A percentile compares a stretch with the other conserved stretches of the same genome.
These are phyloP conservation scores for Guaruba guarouba DNA, from an alignment of 2,113 vertebrate genomes.

Conservation along the genomic window DNA sequence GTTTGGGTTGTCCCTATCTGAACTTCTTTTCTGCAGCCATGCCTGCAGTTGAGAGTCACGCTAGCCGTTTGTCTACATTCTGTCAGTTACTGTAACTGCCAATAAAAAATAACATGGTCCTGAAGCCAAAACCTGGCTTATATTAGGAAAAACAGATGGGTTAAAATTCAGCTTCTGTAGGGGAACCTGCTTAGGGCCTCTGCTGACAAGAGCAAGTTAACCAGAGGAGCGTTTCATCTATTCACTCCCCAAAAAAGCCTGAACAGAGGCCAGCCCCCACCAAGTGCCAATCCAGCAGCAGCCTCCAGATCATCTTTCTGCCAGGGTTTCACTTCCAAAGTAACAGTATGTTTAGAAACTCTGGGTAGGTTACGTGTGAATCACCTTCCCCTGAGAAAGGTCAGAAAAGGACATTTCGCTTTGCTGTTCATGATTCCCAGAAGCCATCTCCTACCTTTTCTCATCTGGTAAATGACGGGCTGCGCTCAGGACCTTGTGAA, in stretches of 20 bases:
- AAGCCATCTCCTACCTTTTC: conserved; percentile 74
- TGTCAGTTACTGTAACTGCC: not conserved
- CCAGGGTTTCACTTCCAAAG: not conserved
- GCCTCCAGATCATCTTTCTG: not conserved
- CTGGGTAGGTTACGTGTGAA: not conserved
- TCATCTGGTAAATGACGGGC: conserved; percentile 69
- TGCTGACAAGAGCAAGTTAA: not conserved
- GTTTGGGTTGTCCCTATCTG: not conserved
- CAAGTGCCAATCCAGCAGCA: not conserved
- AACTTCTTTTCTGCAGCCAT: not conserved
- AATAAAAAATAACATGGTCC: not conserved
- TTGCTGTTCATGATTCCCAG: not conserved
- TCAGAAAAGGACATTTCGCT: not conserved
- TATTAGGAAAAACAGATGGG: not conserved
- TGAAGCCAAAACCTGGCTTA: not conserved
- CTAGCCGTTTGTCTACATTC: not conserved
- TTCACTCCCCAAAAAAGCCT: not conserved
- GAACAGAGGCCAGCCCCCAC: not conserved
- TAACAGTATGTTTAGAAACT: not conserved
- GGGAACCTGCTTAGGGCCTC: not conserved
- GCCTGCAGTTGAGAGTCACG: not conserved
- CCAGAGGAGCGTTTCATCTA: not conserved
- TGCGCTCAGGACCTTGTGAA: conserved; percentile 83
- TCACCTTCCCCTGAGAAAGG: not conserved
- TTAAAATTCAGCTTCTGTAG: not conserved